Evolutionary conservation across 1,140 invertebrate genomes (phyloP), one percentile per base, ranked within the genome.

Genomic region (Zaprionus kolodkinae): DNA sequence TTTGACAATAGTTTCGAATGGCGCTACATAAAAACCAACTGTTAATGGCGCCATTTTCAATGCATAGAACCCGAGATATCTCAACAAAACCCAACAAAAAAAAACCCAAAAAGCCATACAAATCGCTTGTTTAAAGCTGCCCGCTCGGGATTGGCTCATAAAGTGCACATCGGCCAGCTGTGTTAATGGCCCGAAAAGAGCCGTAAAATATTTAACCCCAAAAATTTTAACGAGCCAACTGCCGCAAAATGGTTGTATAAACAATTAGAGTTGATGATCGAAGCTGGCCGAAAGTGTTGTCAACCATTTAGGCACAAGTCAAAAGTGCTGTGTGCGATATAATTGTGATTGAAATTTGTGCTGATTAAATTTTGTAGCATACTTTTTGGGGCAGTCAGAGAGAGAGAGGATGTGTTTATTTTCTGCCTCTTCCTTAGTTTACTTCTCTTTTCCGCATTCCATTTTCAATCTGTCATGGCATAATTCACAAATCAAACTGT

Each of bases 1-100:
- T 79, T 84, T 66, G 80, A 61, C 81, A 81, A 88, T 88, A 88
- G 80, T 88, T 81, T 17, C 68, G 54, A 56, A 21, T 21, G 40
- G 68, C 30, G 77, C 78, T 70, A 72, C 85, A 81, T 81, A 84
- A 88, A 84, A 84, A 75, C 73, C 77, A 89, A 78, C 62, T 78
- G 85, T 88, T 88, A 72, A 81, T 78, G 72, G 11, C 54, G 13
- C 27, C 67, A 52, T 84, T 80, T 77, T 80, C 80, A 78, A 72
- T 75, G 64, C 72, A 71, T 62, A 68, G 69, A 21, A 21, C 21
- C 21, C 21, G 21, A 21, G 21, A 21, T 21, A 21, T 21, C 21
- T 1, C 21, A 21, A 62, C 43, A 77, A 61, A 61, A 9, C 10
- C 45, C 10, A 11, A 3, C 45, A 12, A 17, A 9, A 35, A 50